Evolutionary conservation across 1,140 invertebrate species (phyloP).

Genomic region (Callitettix versicolor): DNA sequence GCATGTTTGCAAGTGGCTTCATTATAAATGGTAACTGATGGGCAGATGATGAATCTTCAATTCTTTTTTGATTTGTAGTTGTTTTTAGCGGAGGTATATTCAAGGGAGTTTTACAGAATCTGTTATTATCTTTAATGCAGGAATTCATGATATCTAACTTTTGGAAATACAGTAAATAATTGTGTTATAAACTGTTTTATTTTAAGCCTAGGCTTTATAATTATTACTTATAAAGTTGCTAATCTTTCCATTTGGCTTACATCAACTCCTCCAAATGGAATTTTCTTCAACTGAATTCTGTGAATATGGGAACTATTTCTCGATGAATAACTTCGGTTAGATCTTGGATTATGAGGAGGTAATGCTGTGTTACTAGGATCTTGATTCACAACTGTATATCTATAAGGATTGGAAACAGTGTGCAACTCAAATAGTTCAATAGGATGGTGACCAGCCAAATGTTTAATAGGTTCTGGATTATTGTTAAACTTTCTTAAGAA

Average conservation of each 20-base stretch:
- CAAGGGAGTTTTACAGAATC: too few relatives aligned
- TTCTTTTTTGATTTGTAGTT: too few relatives aligned
- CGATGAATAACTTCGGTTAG: slow-evolving; percentile 12
- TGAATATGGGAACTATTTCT: slow-evolving; percentile 10
- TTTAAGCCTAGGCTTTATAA: too few relatives aligned
- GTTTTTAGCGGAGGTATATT: too few relatives aligned
- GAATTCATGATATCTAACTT: too few relatives aligned
- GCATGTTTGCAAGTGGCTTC: too few relatives aligned
- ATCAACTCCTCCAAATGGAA: slow-evolving; percentile 14
- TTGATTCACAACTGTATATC: slow-evolving; percentile 12
- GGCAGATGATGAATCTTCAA: too few relatives aligned
- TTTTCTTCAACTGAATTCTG: slow-evolving; percentile 10
- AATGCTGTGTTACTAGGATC: not conserved
- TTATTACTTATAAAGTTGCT: slow-evolving; percentile 4
- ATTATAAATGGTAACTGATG: too few relatives aligned
- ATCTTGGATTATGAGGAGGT: not conserved
- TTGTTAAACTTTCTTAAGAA: slow-evolving; percentile 11
- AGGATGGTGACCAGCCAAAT: slow-evolving; percentile 4
- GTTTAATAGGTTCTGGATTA: slow-evolving; percentile 7
- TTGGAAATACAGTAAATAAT: too few relatives aligned
- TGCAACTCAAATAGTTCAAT: slow-evolving; percentile 12
- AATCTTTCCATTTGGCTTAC: slow-evolving; percentile 16
- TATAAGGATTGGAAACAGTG: slow-evolving; percentile 10
- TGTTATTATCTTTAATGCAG: too few relatives aligned
- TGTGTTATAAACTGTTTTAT: too few relatives aligned